A percentile compares a stretch with the other conserved stretches of the same genome.
Conservation (phyloP, 2,888 invertebrate genomes). For the Phortica okadai region DNA sequence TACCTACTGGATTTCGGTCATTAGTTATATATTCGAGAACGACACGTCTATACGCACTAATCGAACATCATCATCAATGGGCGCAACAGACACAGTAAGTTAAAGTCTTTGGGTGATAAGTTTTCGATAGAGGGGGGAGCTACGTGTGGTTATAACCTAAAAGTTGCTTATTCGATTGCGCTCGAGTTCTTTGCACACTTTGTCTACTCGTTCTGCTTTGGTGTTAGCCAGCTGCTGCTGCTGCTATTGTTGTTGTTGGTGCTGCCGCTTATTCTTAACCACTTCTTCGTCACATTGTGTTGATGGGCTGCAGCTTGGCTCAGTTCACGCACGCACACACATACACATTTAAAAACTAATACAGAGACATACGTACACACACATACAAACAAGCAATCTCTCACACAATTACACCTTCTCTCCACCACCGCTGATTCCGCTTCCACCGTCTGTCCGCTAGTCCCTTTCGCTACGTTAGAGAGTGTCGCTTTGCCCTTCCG, state of each 20-base stretch:
- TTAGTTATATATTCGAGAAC: too few relatives aligned
- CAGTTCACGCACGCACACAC: constrained; percentile 38
- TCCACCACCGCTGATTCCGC: constrained; percentile 4
- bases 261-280: not conserved
- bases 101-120: not conserved
- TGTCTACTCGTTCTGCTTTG: not conserved
- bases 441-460: not conserved
- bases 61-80: not conserved
- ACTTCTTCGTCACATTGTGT: constrained; percentile 44
- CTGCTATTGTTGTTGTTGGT: constrained; percentile 25
- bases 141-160: not conserved
- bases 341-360: constrained; percentile 37
- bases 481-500: not conserved
- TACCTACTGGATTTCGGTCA: too few relatives aligned
- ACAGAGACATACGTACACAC: constrained; percentile 42
- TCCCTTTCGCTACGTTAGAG: not conserved
- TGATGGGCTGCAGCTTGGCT: constrained; percentile 19
- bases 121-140: not conserved
- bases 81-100: not conserved
- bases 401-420: constrained; percentile 12
- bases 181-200: not conserved
- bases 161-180: not conserved
- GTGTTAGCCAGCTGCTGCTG: constrained; percentile 20
- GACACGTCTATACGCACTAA: not conserved
- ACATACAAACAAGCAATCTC: not conserved